These are phyloP conservation scores for Jacana jacana DNA, from an alignment of 2,113 vertebrate species.

Conservation along the genomic window DNA sequence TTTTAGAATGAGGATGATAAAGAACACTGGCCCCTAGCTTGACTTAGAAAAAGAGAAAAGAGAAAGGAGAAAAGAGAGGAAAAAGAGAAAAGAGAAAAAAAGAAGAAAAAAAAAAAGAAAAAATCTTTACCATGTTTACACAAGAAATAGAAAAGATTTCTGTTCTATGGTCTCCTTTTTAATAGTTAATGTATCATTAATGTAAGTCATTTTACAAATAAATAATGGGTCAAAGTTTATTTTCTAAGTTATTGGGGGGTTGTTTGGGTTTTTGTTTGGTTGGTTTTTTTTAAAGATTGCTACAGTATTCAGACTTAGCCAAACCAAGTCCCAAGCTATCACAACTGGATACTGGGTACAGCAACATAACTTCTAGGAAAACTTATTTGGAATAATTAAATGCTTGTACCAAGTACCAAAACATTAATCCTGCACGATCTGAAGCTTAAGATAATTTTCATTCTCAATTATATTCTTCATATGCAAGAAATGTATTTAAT, in stretches of 20 bases:
- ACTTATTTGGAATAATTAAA: neutral
- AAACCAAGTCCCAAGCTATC: neutral
- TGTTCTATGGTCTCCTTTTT: neutral
- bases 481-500: neutral
- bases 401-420: neutral
- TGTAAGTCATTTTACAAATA: neutral
- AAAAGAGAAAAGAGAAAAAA: neutral
- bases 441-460: neutral
- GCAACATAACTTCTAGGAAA: neutral
- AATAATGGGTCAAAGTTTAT: neutral
- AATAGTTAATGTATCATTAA: neutral
- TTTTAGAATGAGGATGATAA: neutral
- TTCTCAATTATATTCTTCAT: neutral
- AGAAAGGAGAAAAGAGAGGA: neutral
- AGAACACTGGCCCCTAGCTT: neutral
- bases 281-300: neutral
- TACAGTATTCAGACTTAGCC: neutral
- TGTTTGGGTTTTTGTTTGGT: neutral
- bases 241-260: neutral
- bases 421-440: neutral
- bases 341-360: neutral
- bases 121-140: neutral
- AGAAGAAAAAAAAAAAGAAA: too few species aligned
- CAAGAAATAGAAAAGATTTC: neutral
- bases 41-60: neutral